These are phyloP conservation scores for Masnerella sp. DNA, from an alignment of 2,888 invertebrate species.

Conservation along the genomic window DNA sequence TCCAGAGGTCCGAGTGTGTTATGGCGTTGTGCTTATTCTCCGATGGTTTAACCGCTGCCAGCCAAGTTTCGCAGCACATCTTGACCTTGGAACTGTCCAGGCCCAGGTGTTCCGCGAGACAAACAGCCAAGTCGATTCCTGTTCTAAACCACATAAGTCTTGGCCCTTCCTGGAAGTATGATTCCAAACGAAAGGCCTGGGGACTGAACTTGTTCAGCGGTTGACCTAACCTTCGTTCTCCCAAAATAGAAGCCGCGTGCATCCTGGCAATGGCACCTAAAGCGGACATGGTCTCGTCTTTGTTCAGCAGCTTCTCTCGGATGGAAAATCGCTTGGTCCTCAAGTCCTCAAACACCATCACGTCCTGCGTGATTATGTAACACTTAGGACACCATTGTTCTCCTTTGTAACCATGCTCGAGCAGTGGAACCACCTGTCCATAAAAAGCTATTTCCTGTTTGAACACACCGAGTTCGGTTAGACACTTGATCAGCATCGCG, in stretches of 20 bases:
- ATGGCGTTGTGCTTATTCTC: conserved; percentile 75
- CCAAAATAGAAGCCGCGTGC: conserved; percentile 71
- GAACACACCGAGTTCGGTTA: conserved; percentile 78
- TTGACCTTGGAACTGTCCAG: conserved; percentile 34
- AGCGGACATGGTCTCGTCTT: conserved; percentile 65
- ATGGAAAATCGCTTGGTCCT: conserved; percentile 67
- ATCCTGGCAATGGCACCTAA: conserved; percentile 68
- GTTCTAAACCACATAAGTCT: conserved; percentile 41
- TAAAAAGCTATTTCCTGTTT: conserved; percentile 79
- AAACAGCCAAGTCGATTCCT: conserved; percentile 32
- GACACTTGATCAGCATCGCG: conserved; percentile 78
- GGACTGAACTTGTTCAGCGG: conserved; percentile 66
- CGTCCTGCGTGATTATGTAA: conserved; percentile 68
- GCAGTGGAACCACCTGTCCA: conserved; percentile 75
- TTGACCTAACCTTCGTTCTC: conserved; percentile 66
- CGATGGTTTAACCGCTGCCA: conserved; percentile 42
- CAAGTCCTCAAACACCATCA: conserved; percentile 77
- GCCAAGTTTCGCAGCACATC: conserved; percentile 30
- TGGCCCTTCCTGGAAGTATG: conserved; percentile 58
- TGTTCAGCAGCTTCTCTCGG: conserved; percentile 58
- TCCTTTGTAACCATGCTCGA: conserved; percentile 68
- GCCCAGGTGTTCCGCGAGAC: conserved; percentile 64
- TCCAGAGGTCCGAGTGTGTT: conserved; percentile 83
- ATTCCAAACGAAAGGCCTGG: conserved; percentile 57
- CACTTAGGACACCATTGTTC: conserved; percentile 71